Evolutionary conservation across 2,888 invertebrate genomes (phyloP), one percentile per base, ranked within the genome.

Genomic region (Dermolepida albohirtum): DNA sequence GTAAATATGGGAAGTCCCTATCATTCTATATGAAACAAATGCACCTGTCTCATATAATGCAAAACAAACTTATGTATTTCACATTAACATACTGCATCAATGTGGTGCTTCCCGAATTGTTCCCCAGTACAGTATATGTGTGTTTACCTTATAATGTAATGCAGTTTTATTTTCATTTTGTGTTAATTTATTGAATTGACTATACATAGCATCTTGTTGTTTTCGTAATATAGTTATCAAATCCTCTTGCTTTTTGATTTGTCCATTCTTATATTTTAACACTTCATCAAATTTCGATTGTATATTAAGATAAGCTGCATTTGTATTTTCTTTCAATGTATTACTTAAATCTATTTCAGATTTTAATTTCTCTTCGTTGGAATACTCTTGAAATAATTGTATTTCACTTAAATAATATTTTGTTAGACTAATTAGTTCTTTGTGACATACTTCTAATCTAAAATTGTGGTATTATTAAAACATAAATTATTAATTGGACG

Each of bases 371-470:
- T 44, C 41, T 16, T 65, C 54, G 22, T 12, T 47, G n/a, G 16
- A 14, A 11, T 17, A 47, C 17, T 65, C 55, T 1, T 47, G 65
- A 65, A 54, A 65, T 39, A 55, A 39, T 16, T 55, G 52, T 44
- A 47, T 44, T 14, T 65, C 65, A 22, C 16, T 47, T 55, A 65
- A 47, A 47, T 65, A 7, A 10, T 55, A 16, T 44, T 47, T 65
- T 5, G 43, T 47, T 47, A 44, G 43, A 39, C 40, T 54, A 14
- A 55, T 22, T 44, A 65, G 14, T 47, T 65, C 54, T 47, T 55
- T 43, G 12, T 54, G 43, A 11, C 65, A 65, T 5, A 55, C 22
- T 44, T 65, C 47, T 47, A 65, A 65, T 47, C 65, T 65, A 40
- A 54, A 64, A 64, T 41, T 22, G 14, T 55, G 16, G 16, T 34